These are phyloP conservation scores for Gymnocephalus cernua DNA, from an alignment of 2,113 vertebrate species.

Conservation along the genomic window DNA sequence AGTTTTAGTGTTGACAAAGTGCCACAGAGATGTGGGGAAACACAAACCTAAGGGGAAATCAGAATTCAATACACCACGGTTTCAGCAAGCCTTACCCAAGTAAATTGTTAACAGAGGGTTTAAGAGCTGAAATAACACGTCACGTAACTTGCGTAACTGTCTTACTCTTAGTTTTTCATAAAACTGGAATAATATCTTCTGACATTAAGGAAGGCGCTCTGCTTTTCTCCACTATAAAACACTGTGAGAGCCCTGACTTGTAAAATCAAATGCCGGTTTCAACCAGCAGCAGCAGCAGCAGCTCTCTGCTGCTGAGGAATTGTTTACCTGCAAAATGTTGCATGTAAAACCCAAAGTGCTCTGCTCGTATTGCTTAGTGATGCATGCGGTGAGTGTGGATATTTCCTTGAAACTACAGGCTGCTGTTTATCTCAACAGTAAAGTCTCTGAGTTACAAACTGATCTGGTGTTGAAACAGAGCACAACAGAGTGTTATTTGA, in stretches of 20 bases:
- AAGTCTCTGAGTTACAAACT: not conserved
- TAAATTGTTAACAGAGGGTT: not conserved
- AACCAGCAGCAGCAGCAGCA: not conserved
- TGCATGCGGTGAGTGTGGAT: not conserved
- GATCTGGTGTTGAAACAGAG: conserved; percentile 7
- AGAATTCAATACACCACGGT: not conserved
- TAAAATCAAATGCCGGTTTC: not conserved
- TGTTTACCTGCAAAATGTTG: conserved; percentile 15
- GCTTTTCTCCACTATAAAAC: not conserved
- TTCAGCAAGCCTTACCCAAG: not conserved
- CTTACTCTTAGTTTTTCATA: not conserved
- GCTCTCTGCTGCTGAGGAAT: conserved; percentile 5
- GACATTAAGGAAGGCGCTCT: not conserved
- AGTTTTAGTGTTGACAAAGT: not conserved
- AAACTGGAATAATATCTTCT: not conserved
- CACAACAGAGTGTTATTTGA: not conserved
- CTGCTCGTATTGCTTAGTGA: not conserved
- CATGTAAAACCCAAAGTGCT: conserved; percentile 13
- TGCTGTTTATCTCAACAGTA: not conserved
- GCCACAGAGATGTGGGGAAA: not conserved
- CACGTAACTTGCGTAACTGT: not conserved
- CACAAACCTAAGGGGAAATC: not conserved
- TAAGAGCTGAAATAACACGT: not conserved
- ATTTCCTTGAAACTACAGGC: not conserved
- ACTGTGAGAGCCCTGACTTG: not conserved